phyloP scores from a whole-genome alignment of 2,113 vertebrate genomes.

The Toxotes jaculatrix region DNA sequence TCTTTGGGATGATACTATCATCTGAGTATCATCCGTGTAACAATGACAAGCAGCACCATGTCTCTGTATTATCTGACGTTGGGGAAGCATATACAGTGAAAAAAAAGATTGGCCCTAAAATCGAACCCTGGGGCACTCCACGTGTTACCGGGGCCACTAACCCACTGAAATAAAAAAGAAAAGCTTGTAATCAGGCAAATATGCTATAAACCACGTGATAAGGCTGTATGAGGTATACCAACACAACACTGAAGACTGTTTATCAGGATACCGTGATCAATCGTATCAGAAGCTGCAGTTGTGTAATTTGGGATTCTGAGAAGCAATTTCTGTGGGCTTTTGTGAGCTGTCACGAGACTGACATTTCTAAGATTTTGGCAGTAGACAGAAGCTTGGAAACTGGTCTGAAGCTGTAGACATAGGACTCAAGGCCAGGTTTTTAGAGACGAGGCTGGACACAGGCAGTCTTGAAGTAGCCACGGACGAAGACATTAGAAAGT shows the following conservation, averaged over 20 bases:
- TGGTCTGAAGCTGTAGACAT: background rate
- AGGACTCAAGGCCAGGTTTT: background rate
- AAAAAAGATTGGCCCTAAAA: background rate
- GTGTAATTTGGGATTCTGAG: background rate
- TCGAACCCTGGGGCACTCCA: slow-evolving; percentile 2
- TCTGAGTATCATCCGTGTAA: no score
- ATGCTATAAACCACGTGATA: no score
- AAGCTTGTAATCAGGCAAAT: no score
- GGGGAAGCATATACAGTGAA: background rate
- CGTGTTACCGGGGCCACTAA: background rate
- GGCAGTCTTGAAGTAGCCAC: background rate
- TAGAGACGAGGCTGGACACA: background rate
- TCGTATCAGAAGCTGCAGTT: background rate
- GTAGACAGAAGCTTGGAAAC: background rate
- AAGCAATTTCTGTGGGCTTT: no score
- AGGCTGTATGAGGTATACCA: no score
- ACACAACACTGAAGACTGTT: no score
- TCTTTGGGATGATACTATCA: no score
- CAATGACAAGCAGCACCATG: no score
- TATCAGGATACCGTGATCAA: background rate
- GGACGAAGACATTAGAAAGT: background rate
- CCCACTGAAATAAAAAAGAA: no score
- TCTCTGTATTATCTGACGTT: background rate
- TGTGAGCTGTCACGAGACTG: background rate
- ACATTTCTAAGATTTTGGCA: background rate